Conservation (phyloP, 2,797 vertebrate species). For the Danio aesculapii region DNA sequence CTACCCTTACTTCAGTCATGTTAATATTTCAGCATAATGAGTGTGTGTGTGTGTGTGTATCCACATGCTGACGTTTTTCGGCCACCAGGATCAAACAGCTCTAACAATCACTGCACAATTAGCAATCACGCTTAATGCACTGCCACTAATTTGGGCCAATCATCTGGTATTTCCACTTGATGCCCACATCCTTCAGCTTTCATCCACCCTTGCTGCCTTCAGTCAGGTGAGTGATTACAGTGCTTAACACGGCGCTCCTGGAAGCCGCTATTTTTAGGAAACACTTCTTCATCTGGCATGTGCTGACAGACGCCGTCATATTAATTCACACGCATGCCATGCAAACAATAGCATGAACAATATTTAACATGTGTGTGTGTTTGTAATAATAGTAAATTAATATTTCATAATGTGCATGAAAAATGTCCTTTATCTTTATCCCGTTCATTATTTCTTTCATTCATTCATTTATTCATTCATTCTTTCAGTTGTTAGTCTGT, state of each 20-base stretch:
- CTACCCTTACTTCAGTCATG: too few relatives aligned
- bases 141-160: constrained; percentile 55
- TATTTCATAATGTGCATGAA: too few relatives aligned
- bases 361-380: background rate
- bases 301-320: constrained; percentile 27
- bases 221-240: constrained; percentile 46
- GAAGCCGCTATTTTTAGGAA: constrained; percentile 35
- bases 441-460: too few relatives aligned
- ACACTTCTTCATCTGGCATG: constrained; percentile 33
- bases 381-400: too few relatives aligned
- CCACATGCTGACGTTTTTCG: background rate
- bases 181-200: constrained; percentile 41
- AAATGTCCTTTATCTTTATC: too few relatives aligned
- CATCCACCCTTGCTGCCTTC: constrained; percentile 39
- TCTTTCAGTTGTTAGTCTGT: too few relatives aligned
- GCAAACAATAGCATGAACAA: constrained; percentile 1
- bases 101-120: constrained; percentile 46
- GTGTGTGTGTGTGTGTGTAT: background rate
- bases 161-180: constrained; percentile 42
- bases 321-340: constrained; percentile 35
- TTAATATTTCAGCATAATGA: too few relatives aligned
- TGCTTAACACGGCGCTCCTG: constrained; percentile 33
- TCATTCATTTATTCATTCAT: too few relatives aligned
- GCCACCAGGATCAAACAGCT: constrained; percentile 32
- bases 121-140: constrained; percentile 55